phyloP scores from a whole-genome alignment of 2,797 vertebrate species.

The Ctenopoma kingsleyae region DNA sequence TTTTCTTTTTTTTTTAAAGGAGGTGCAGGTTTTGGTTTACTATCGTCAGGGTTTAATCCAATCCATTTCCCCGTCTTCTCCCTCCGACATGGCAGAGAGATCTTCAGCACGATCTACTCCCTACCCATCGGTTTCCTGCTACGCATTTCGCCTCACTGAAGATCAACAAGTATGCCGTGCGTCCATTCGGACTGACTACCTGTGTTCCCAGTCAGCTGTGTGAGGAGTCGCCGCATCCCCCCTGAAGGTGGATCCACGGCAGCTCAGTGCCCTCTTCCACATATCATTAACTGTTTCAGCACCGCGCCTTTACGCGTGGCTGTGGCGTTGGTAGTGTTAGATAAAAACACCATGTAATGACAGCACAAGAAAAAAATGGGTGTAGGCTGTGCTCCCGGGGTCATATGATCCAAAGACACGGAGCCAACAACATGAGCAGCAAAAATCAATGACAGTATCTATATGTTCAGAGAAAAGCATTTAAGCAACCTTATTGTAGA shows the following conservation, averaged over 20 bases:
- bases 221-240: conserved; percentile 69
- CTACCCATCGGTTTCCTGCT: conserved; percentile 37
- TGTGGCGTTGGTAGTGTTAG: background rate
- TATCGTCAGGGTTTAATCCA: conserved; percentile 70
- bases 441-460: conserved; percentile 5
- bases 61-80: conserved; percentile 75
- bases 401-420: conserved; percentile 7
- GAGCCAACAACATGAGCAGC: background rate
- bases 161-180: conserved; percentile 85
- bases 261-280: conserved; percentile 54
- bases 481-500: background rate
- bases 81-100: conserved; percentile 74
- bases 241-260: conserved; percentile 62
- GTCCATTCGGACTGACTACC: conserved; percentile 65
- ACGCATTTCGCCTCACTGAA: conserved; percentile 47
- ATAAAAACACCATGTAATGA: background rate
- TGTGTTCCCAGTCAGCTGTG: conserved; percentile 73
- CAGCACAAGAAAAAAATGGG: background rate
- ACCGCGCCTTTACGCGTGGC: conserved; percentile 33
- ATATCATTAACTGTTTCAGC: conserved; percentile 69
- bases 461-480: background rate
- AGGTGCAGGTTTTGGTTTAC: conserved; percentile 76
- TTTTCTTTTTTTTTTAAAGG: conserved; percentile 41
- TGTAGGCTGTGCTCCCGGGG: background rate
- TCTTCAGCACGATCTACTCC: conserved; percentile 51